Evolutionary conservation across 2,797 vertebrate genomes (phyloP), one percentile per base, ranked within the genome.

Genomic region (Acropternis orthonyx): DNA sequence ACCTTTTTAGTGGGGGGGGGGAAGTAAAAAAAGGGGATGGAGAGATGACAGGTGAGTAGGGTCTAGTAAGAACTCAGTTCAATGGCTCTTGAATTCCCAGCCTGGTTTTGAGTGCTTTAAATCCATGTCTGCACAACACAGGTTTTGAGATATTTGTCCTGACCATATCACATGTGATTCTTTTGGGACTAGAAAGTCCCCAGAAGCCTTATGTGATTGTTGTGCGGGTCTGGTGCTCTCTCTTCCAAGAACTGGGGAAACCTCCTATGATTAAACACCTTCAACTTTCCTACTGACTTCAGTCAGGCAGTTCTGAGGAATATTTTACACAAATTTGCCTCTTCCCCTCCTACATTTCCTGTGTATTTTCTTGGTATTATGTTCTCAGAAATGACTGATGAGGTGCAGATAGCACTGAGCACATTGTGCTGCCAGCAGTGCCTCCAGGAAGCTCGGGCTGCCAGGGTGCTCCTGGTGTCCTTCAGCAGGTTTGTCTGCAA

Each of bases 1-100:
- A 32, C 48, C 14, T n/a, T 78, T 41, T 37, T 36, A 21, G 8
- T 6, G 21, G 14, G 6, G 17, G 17, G 3, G n/a, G n/a, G n/a
- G 8, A 39, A 30, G 20, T 7, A 11, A 7, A 4, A 10, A 1
- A 2, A 2, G 4, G 6, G 3, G 5, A 9, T 7, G 0, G 28
- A 32, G 10, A 5, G 4, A 19, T 34, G 28, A 15, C 7, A 27
- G 4, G 12, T 19, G 9, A 65, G 14, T 11, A 41, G 18, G 9
- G 7, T 78, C 14, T 54, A 6, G 3, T 24, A 61, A 79, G 22
- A 36, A 30, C 12, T 36, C 2, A 12, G 5, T 48, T 78, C n/a
- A 65, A 28, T 34, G 65, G 39, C 32, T 51, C 26, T 71, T 87
- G 32, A 79, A 17, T 56, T 84, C 34, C 28, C 7, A 37, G 44